Evolutionary conservation across 2,113 vertebrate genomes (phyloP).

Genomic region (Dendropsophus ebraccatus): DNA sequence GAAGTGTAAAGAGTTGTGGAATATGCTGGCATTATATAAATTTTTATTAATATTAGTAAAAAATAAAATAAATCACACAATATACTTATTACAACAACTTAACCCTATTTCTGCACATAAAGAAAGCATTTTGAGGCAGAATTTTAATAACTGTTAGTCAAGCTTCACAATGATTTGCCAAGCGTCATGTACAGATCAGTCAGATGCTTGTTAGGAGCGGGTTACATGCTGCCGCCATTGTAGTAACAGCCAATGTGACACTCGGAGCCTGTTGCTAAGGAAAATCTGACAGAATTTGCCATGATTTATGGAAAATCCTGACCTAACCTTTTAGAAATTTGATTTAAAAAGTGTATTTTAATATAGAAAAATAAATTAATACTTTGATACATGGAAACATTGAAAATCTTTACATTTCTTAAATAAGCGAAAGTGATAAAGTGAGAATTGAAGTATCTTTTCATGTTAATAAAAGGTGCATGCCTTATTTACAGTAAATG

Average conservation of each 20-base stretch:
- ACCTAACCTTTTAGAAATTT: background rate
- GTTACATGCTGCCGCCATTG: background rate
- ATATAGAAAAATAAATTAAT: background rate
- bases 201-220: background rate
- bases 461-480: too few relatives aligned
- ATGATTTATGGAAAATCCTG: background rate
- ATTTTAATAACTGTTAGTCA: background rate
- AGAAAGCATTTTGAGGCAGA: background rate
- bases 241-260: background rate
- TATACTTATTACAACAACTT: background rate
- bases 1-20: too few relatives aligned
- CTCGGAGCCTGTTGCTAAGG: background rate
- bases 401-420: background rate
- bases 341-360: background rate
- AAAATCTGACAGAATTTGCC: background rate
- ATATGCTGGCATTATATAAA: too few relatives aligned
- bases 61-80: background rate
- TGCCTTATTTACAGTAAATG: too few relatives aligned
- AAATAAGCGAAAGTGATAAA: conserved; percentile 32
- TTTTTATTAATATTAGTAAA: too few relatives aligned
- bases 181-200: background rate
- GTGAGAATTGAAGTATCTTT: too few relatives aligned
- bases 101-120: background rate
- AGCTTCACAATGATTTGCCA: background rate
- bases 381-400: background rate